phyloP scores from a whole-genome alignment of 2,797 vertebrate species.

The Catharus ustulatus region DNA sequence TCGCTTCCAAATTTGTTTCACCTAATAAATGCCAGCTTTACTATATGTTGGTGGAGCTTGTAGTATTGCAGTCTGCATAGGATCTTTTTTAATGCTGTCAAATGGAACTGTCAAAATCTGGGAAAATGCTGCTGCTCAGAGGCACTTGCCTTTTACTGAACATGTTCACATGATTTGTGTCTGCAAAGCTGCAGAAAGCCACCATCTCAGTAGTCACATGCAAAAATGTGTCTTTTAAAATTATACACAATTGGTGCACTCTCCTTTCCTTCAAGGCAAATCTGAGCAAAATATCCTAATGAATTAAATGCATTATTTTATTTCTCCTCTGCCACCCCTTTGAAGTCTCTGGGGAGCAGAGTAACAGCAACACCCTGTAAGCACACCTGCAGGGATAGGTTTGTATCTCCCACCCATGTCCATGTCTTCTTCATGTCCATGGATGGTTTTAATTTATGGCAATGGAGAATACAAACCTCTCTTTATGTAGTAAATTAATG shows the following conservation, averaged over 20 bases:
- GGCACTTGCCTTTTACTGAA: background rate
- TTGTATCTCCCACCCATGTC: background rate
- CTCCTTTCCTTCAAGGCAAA: background rate
- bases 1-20: background rate
- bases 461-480: background rate
- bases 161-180: background rate
- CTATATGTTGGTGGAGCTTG: background rate
- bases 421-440: background rate
- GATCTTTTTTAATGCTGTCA: background rate
- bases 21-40: background rate
- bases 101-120: background rate
- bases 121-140: background rate
- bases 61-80: background rate
- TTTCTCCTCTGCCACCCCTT: fast-evolving
- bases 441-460: background rate
- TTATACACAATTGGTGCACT: background rate
- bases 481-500: background rate
- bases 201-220: fast-evolving
- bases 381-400: background rate
- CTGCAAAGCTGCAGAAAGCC: background rate
- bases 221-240: background rate
- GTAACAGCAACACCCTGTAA: background rate
- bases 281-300: background rate
- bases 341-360: background rate
- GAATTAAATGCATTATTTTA: background rate